Evolutionary conservation across 2,797 vertebrate genomes (phyloP).

Genomic region (Myotis findleyi): DNA sequence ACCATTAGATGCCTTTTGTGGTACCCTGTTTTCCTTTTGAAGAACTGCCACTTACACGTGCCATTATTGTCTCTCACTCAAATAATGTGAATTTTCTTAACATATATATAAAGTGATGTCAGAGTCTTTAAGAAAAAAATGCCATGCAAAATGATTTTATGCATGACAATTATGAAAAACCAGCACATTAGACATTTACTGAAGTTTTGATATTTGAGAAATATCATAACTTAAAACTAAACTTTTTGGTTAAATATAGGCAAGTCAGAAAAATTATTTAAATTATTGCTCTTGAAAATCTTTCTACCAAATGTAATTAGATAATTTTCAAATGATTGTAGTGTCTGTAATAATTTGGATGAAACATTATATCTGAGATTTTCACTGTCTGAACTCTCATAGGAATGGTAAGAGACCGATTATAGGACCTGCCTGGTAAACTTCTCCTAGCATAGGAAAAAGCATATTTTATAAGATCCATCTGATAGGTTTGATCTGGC

Average conservation of each 20-base stretch:
- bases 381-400: not conserved
- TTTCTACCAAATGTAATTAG: conserved; percentile 39
- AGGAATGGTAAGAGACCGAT: not conserved
- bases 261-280: conserved; percentile 45
- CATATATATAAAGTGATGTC: conserved; percentile 16
- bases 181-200: not conserved
- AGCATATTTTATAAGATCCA: not conserved
- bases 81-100: conserved; percentile 47
- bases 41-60: conserved; percentile 36
- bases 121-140: conserved; percentile 5
- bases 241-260: conserved; percentile 52
- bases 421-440: not conserved
- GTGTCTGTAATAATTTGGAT: not conserved
- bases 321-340: conserved; percentile 25
- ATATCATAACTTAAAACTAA: conserved; percentile 5
- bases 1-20: not conserved
- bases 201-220: conserved; percentile 59
- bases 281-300: conserved; percentile 50
- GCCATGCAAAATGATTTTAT: conserved; percentile 8
- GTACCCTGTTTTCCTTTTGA: conserved; percentile 7
- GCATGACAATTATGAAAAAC: conserved; percentile 50
- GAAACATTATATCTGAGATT: not conserved
- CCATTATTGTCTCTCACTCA: conserved; percentile 5
- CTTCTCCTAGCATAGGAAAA: not conserved
- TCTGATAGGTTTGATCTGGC: not conserved